Conservation (phyloP, 2,113 vertebrate species). For the Phainopepla nitens region DNA sequence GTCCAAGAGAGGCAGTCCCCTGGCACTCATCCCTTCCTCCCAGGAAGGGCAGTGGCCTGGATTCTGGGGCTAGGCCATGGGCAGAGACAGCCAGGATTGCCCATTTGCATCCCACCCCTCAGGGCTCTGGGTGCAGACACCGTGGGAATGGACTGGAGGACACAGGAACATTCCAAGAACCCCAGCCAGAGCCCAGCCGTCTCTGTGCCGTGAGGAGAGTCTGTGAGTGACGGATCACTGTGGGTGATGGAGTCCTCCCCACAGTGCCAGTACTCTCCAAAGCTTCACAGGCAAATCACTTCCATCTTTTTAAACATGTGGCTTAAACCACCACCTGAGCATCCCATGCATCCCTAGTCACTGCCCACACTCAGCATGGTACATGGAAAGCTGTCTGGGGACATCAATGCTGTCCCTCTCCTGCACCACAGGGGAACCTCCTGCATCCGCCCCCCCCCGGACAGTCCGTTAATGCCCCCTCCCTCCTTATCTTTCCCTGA, state of each 20-base stretch:
- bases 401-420: neutral
- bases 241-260: neutral
- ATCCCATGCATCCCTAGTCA: neutral
- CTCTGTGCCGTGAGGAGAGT: neutral
- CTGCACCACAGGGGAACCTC: neutral
- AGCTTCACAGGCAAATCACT: neutral
- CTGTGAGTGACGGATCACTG: neutral
- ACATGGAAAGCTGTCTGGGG: neutral
- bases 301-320: neutral
- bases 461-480: neutral
- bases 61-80: too few species aligned
- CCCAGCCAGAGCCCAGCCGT: neutral
- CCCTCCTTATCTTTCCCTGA: neutral
- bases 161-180: neutral
- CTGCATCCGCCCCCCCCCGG: neutral
- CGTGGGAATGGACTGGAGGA: neutral
- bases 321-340: neutral
- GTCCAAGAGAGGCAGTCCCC: rapidly evolving
- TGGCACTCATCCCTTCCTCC: neutral
- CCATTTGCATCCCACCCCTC: neutral
- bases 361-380: neutral
- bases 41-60: neutral
- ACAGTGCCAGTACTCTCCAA: neutral
- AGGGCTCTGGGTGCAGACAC: neutral
- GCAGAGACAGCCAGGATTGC: neutral